These are phyloP conservation scores for Ctenicera cuprea DNA, from an alignment of 2,888 invertebrate species.

Conservation along the genomic window DNA sequence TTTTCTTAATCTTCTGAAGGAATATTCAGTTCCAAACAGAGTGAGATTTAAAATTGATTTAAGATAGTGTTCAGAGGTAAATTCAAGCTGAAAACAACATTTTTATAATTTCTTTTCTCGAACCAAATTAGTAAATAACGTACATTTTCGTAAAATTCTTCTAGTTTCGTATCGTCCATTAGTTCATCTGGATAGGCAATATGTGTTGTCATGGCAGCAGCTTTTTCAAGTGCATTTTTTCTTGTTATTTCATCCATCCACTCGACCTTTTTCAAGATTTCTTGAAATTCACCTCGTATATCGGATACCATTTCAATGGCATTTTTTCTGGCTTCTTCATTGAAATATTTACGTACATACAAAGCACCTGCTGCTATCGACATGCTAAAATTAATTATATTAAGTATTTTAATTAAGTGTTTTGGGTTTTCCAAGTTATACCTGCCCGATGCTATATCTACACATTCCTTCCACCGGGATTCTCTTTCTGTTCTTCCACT, in stretches of 20 bases:
- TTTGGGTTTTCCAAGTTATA: constrained; percentile 64
- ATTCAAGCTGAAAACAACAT: constrained; percentile 77
- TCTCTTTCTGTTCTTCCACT: constrained; percentile 90
- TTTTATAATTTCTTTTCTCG: not conserved
- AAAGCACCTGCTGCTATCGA: constrained; percentile 87
- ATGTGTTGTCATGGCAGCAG: constrained; percentile 88
- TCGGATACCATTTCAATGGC: constrained; percentile 92
- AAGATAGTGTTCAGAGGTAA: constrained; percentile 82
- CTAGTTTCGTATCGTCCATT: constrained; percentile 86
- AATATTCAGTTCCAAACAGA: constrained; percentile 86
- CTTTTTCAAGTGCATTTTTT: constrained; percentile 85
- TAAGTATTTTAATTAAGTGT: not conserved
- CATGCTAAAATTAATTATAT: constrained; percentile 73
- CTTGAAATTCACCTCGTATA: constrained; percentile 87
- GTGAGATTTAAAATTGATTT: constrained; percentile 86
- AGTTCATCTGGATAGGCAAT: constrained; percentile 96
- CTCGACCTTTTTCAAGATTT: constrained; percentile 85
- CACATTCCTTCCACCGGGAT: constrained; percentile 94
- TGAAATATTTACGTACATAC: constrained; percentile 91
- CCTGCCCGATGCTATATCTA: constrained; percentile 87
- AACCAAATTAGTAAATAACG: constrained; percentile 60
- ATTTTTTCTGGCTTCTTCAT: constrained; percentile 87
- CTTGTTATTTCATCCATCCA: constrained; percentile 96
- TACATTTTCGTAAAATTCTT: constrained; percentile 85
- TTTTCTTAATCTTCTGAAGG: constrained; percentile 85